Conservation (phyloP, 2,888 invertebrate genomes). For the Rosalia funebris region DNA sequence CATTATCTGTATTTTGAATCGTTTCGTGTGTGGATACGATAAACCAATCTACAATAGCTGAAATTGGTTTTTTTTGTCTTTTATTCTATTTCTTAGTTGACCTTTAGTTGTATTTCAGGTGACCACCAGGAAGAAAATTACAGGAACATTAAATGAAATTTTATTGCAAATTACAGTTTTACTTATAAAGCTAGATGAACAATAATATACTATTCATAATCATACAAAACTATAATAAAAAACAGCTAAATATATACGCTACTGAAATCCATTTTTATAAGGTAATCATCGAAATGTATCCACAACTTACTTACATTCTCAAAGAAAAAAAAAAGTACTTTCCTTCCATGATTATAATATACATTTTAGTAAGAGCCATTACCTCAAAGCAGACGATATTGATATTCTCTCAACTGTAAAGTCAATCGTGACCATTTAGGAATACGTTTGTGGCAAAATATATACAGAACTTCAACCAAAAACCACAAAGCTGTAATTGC, state of each 20-base stretch:
- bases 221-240: constrained; percentile 33
- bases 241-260: constrained; percentile 21
- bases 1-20: no score
- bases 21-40: no score
- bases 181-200: constrained; percentile 39
- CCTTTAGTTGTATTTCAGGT: no score
- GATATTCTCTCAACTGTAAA: not conserved
- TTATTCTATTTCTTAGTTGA: no score
- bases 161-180: constrained; percentile 41
- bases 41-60: no score
- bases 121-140: not conserved
- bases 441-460: not conserved
- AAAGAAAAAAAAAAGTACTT: not conserved
- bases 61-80: no score
- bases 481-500: not conserved
- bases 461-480: not conserved
- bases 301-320: not conserved
- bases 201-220: constrained; percentile 34
- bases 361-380: not conserved
- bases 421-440: not conserved
- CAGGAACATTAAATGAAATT: constrained; percentile 28
- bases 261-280: constrained; percentile 22
- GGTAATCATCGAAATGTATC: constrained; percentile 18
- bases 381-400: not conserved
- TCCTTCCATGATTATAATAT: not conserved